Evolutionary conservation across 37 sponge, comb jelly and placozoan genomes (phyloP).

Genomic region (Beroe ovata): DNA sequence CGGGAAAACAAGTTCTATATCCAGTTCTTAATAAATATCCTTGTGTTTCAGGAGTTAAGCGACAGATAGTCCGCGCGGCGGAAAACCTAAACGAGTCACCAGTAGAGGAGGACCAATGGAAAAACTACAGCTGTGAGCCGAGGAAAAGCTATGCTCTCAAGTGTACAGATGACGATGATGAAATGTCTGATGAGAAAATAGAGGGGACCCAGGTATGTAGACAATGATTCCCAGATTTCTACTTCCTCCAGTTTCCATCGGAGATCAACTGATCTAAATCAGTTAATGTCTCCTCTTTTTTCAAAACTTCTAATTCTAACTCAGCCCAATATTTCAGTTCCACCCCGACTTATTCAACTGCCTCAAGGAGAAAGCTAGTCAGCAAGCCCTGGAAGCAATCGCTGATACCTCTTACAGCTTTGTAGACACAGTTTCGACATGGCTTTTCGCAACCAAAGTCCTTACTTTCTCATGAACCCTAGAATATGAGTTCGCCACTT

Average conservation of each 20-base stretch:
- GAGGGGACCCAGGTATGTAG: constrained; percentile 47
- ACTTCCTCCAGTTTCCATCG: neutral
- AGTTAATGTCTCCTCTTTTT: no score
- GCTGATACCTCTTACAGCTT: constrained; percentile 69
- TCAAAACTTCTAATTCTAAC: no score
- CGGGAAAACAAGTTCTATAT: no score
- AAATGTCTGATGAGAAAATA: constrained; percentile 49
- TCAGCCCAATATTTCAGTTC: no score
- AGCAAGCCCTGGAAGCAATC: constrained; percentile 25
- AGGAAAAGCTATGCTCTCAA: constrained; percentile 26
- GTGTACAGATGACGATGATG: constrained; percentile 64
- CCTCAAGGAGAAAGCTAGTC: constrained; percentile 14
- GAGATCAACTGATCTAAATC: no score
- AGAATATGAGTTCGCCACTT: no score
- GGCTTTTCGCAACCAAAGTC: constrained; percentile 74
- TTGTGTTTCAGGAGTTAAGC: constrained; percentile 26
- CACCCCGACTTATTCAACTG: constrained; percentile 60
- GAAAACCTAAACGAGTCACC: constrained; percentile 38
- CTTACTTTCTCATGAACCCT: constrained; percentile 73
- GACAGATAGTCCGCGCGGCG: constrained; percentile 31
- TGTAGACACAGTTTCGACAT: constrained; percentile 71
- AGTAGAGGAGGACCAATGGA: constrained; percentile 55
- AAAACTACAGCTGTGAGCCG: constrained; percentile 66
- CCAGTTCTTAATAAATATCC: no score
- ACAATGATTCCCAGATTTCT: neutral